Base-by-base conservation (phyloP, 2,888 invertebrate genomes). In the Eucera pruinosa region DNA sequence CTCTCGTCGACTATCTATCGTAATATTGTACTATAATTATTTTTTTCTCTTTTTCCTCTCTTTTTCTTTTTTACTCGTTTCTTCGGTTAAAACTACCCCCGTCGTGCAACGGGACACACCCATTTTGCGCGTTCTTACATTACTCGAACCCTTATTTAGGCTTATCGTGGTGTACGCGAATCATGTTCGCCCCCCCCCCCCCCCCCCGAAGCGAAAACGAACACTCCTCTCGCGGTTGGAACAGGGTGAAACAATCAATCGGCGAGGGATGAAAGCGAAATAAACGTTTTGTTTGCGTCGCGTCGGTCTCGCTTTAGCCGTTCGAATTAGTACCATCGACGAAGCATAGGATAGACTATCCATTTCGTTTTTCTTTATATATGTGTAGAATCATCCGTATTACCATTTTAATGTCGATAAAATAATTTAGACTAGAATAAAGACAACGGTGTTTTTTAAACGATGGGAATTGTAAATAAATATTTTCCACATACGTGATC, bases 21-120 rank as follows among this genome's bases (percentile, higher is more conserved):
- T 83, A 77, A n/a, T n/a, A n/a, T 75, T 78, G 76, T 81, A 78
- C 76, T 77, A 74, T 76, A 54, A n/a, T 62, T 62, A n/a, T 36
- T n/a, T 62, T 47, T 23, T 48, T 48, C 13, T 5, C n/a, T 11
- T 58, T 36, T 55, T 3, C 15, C 15, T 55, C 1, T 33, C 20
- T 33, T 2, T 52, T 4, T 18, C 13, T 36, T 50, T n/a, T 36
- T 25, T 9, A n/a, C 2, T 13, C 5, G 13, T 13, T 18, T 1
- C 7, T 9, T 67, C n/a, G 5, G 68, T 69, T 78, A 75, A 80
- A 77, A 70, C 69, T 82, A 70, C 54, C 62, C 73, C 64, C n/a
- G 68, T 69, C 67, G 20, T 62, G 57, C 70, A 73, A 71, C 66
- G 66, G 47, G 27, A 57, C 58, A 6, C 57, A n/a, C n/a, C n/a